Conservation (phyloP, 2,797 vertebrate genomes). For the Peromyscus melanophrys region DNA sequence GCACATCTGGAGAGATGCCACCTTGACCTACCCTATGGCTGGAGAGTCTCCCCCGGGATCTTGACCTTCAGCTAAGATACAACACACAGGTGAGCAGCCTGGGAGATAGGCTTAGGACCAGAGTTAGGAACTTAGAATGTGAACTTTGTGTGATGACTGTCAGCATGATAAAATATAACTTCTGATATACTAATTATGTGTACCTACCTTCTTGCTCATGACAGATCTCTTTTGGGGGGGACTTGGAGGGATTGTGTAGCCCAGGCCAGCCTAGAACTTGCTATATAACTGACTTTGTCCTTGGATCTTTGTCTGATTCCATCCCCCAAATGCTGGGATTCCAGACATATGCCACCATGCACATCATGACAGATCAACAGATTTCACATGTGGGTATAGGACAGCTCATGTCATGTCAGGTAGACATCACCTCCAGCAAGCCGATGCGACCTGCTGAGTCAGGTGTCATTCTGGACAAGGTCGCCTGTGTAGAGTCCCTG, state of each 20-base stretch:
- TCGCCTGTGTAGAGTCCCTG: neutral
- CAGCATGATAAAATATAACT: neutral
- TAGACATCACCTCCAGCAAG: neutral
- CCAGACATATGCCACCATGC: too few relatives aligned
- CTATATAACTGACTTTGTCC: neutral
- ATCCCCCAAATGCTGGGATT: neutral
- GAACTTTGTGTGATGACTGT: neutral
- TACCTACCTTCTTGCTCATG: neutral
- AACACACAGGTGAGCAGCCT: neutral
- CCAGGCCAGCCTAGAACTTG: neutral
- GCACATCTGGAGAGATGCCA: neutral
- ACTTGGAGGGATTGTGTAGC: neutral
- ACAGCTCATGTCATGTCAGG: neutral
- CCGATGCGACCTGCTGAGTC: neutral
- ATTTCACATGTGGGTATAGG: neutral
- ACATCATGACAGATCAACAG: neutral
- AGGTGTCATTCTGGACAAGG: neutral
- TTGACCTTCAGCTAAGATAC: neutral
- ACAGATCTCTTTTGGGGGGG: neutral
- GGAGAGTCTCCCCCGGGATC: neutral
- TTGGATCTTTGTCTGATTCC: neutral
- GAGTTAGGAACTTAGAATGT: neutral
- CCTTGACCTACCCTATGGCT: neutral
- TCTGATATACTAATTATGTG: neutral
- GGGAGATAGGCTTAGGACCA: neutral